Percentiles rank a stretch among this genome's conserved stretches.
Evolutionary conservation across 2,888 invertebrate species (phyloP).

Genomic region (Diabrotica balteata): DNA sequence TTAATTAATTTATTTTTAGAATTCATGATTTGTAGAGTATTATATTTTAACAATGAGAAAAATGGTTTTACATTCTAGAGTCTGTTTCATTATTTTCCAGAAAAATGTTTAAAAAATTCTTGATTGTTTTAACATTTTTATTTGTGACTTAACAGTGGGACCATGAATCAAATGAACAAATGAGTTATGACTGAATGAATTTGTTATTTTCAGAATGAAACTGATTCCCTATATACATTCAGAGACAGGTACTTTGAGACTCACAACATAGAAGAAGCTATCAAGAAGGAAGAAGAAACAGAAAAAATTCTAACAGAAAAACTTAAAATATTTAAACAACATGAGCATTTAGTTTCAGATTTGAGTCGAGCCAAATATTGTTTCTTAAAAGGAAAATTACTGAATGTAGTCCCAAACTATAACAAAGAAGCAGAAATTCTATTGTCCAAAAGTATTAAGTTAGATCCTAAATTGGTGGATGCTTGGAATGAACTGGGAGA

Average conservation of each 20-base stretch:
- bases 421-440: constrained; percentile 75
- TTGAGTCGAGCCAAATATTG: constrained; percentile 61
- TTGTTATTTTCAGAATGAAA: constrained; percentile 67
- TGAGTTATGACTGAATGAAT: not conserved
- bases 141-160: too few relatives aligned
- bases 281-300: constrained; percentile 70
- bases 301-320: constrained; percentile 69
- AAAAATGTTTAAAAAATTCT: too few relatives aligned
- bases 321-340: constrained; percentile 68
- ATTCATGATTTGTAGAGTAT: too few relatives aligned
- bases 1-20: too few relatives aligned
- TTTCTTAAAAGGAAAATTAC: constrained; percentile 76
- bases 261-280: constrained; percentile 73
- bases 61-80: not conserved
- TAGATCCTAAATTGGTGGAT: constrained; percentile 79
- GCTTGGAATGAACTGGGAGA: constrained; percentile 92
- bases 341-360: constrained; percentile 65
- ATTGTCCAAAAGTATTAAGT: constrained; percentile 83
- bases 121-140: too few relatives aligned
- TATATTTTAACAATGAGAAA: not conserved
- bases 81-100: not conserved
- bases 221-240: constrained; percentile 71
- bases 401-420: constrained; percentile 75
- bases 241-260: constrained; percentile 82
- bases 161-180: not conserved